A percentile compares a stretch with the other conserved stretches of the same genome.
These are phyloP conservation scores for Tretioscincus oriximinensis DNA, from an alignment of 2,113 vertebrate genomes.

Conservation along the genomic window DNA sequence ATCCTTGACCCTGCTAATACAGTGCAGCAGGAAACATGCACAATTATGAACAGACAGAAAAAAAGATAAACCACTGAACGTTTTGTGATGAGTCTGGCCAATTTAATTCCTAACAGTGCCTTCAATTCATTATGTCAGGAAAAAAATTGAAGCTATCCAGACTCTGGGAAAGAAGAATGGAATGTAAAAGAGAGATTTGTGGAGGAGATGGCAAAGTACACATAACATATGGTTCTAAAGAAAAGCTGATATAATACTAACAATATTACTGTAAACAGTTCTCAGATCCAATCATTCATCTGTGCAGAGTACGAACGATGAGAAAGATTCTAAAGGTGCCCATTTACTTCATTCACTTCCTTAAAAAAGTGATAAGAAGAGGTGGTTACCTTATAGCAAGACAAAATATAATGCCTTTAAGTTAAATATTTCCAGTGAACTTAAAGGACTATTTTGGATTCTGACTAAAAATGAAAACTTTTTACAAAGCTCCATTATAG, in stretches of 20 bases:
- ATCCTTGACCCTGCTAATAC: not conserved
- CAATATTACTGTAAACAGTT: not conserved
- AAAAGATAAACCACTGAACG: slow-evolving; percentile 6
- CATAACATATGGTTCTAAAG: not conserved
- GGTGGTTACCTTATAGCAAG: not conserved
- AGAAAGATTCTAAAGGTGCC: not conserved
- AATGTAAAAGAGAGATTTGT: slow-evolving; percentile 12
- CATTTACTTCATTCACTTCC: not conserved
- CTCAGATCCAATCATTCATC: not conserved
- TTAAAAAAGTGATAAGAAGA: not conserved
- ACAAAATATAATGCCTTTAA: not conserved
- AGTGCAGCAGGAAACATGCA: not conserved
- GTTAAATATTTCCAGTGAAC: not conserved
- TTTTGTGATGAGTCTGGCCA: slow-evolving; percentile 21
- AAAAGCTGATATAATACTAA: not conserved
- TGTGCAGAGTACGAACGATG: not conserved
- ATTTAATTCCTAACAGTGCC: slow-evolving; percentile 5
- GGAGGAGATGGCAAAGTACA: slow-evolving; percentile 13
- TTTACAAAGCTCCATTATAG: not conserved
- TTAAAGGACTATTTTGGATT: not conserved
- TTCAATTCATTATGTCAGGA: slow-evolving; percentile 6
- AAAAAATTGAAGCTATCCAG: slow-evolving; percentile 21
- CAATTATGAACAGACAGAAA: slow-evolving; percentile 15
- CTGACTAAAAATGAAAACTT: not conserved
- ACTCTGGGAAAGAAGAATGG: slow-evolving; percentile 22